Percentiles rank a stretch among this genome's conserved stretches.
Evolutionary conservation across 2,888 invertebrate species (phyloP).

Genomic region (Lobophora halterata): DNA sequence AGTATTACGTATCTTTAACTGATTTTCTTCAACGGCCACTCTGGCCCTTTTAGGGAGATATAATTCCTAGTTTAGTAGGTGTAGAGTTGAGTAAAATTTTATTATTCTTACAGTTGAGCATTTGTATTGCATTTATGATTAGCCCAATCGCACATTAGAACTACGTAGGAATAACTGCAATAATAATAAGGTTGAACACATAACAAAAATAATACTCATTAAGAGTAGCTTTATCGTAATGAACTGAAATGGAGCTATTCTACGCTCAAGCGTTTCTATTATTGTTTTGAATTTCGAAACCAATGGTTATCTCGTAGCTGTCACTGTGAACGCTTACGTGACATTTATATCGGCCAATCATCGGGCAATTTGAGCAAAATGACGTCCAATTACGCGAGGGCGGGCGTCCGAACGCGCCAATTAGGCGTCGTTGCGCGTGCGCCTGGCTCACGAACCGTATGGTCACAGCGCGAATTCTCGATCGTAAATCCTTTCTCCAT

Average conservation of each 20-base stretch:
- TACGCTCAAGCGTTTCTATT: slow-evolving; percentile 1
- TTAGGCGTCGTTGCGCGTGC: slow-evolving; percentile 66
- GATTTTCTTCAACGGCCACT: slow-evolving; percentile 45
- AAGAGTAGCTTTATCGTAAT: no score
- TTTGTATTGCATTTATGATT: slow-evolving; percentile 7
- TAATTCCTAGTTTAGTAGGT: no score
- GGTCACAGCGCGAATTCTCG: slow-evolving; percentile 63
- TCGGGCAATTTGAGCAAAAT: slow-evolving; percentile 64
- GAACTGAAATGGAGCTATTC: no score
- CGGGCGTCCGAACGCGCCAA: slow-evolving; percentile 72
- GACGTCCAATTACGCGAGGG: slow-evolving; percentile 71
- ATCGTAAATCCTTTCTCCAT: slow-evolving; percentile 58
- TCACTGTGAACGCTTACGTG: slow-evolving; percentile 39
- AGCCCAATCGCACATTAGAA: slow-evolving; percentile 1
- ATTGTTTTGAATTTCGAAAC: slow-evolving; percentile 20
- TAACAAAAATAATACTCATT: no score
- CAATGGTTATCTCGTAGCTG: slow-evolving; percentile 27
- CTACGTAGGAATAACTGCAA: neutral
- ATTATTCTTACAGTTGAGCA: no score
- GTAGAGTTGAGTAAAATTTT: no score
- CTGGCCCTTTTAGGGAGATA: no score
- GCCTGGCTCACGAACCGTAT: slow-evolving; percentile 71
- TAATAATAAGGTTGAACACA: no score
- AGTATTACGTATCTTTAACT: slow-evolving; percentile 48
- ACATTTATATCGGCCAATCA: slow-evolving; percentile 66